These are phyloP conservation scores for Platorchestia sp. DNA, from an alignment of 1,140 invertebrate genomes.

Conservation along the genomic window DNA sequence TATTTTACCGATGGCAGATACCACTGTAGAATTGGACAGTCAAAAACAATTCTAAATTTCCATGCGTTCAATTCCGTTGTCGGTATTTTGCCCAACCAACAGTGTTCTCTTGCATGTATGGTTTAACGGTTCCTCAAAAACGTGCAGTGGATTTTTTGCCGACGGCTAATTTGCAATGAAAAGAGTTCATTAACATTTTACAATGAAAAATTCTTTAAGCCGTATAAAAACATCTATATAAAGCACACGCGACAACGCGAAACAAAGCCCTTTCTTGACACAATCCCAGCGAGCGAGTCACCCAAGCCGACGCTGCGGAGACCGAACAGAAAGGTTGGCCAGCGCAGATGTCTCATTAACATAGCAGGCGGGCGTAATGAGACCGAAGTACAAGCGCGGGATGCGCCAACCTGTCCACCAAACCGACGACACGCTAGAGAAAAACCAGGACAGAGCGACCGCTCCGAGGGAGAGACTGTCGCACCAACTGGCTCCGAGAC, in stretches of 20 bases:
- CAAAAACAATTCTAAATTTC: background rate
- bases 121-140: background rate
- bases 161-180: background rate
- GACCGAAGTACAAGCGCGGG: constrained; percentile 12
- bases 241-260: background rate
- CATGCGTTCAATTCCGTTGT: background rate
- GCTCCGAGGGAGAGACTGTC: background rate
- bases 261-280: background rate
- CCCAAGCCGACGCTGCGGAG: background rate
- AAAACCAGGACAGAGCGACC: background rate
- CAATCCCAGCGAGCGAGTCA: background rate
- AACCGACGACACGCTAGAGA: background rate
- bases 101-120: background rate
- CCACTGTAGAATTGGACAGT: background rate
- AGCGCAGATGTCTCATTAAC: constrained; percentile 34
- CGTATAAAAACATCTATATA: background rate
- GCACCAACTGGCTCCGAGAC: background rate
- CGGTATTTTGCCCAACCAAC: background rate
- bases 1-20: background rate
- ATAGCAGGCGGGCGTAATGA: constrained; percentile 47
- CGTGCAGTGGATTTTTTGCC: background rate
- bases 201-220: background rate
- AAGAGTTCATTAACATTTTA: background rate
- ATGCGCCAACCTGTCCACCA: constrained; percentile 49
- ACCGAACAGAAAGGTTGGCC: background rate